Base-by-base conservation (phyloP, 2,888 invertebrate species). In the Psococerastis gibbosa region DNA sequence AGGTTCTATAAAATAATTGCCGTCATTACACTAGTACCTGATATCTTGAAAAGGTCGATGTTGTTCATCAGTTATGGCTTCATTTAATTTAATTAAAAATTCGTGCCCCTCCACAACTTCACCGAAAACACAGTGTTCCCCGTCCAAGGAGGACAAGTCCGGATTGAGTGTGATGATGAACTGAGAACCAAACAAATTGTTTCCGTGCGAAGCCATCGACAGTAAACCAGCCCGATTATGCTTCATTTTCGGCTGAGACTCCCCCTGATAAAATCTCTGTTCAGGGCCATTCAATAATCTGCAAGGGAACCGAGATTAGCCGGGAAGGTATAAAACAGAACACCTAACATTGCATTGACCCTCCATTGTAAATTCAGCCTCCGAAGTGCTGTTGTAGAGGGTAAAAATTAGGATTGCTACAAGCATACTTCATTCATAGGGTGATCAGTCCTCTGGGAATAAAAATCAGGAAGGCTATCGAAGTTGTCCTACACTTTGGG, bases 31-130 rank as follows among this genome's bases (percentile, higher is more conserved):
- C n/a, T n/a, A 5, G 22, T 43, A 50, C 50, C 68, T 68, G 55
- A 95, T 84, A 60, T 95, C 95, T 58, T 89, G 81, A 59, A 84
- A 97, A 0, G 98, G 98, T 20, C 88, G 71, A 56, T 89, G 77
- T 32, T 76, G 73, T 22, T 75, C 76, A 64, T 97, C 95, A 55
- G 91, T 92, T 52, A 95, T 87, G 0, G 84, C 75, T 56, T 95
- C 92, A 60, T 98, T 98, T 1, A 99, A 68, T 58, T 81, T 79
- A 13, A 84, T 73, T 15, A 99, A 64, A 2, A 89, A 70, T 48
- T 92, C 89, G 41, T 79, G 65, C 1, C 92, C 98, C 64, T 98
- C 97, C 0, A 80, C 76, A 2, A 98, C 84, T 64, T 88, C 83
- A 0, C 95, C 97, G 62, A 98, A 94, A 13, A 97, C 85, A 57